Evolutionary conservation across 2,113 vertebrate genomes (phyloP).

Genomic region (Antigone vipio): DNA sequence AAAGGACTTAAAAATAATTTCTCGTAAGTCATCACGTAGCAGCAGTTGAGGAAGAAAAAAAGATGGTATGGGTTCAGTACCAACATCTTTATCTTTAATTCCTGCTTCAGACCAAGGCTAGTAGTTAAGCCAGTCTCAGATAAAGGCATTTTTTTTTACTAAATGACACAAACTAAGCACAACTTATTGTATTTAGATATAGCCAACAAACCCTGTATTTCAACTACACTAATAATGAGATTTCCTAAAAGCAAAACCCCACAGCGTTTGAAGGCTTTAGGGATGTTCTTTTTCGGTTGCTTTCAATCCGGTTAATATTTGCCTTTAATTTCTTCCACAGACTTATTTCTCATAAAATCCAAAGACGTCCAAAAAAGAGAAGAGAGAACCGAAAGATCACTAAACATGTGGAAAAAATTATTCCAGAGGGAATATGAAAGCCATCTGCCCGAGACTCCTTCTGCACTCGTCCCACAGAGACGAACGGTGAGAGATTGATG

Average conservation of each 20-base stretch:
- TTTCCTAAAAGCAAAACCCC: not conserved
- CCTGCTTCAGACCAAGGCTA: not conserved
- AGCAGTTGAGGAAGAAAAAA: not conserved
- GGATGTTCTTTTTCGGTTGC: not conserved
- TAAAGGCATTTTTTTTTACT: not conserved
- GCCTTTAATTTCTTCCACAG: not conserved
- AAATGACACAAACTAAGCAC: not conserved
- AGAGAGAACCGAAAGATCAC: not conserved
- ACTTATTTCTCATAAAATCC: not conserved
- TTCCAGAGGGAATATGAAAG: not conserved
- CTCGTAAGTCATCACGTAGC: not conserved
- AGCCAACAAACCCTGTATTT: not conserved
- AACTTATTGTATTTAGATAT: not conserved
- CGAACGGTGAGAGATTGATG: not conserved
- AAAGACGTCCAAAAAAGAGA: not conserved
- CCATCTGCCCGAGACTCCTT: not conserved
- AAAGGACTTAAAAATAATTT: not conserved
- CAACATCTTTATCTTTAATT: not conserved
- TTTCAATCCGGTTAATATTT: not conserved
- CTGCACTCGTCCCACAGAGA: not conserved
- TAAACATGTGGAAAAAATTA: not conserved
- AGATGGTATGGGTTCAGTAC: not conserved
- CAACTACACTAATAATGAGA: not conserved
- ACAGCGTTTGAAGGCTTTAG: not conserved
- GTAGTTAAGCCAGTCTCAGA: not conserved